These are phyloP conservation scores for Platysternon megacephalum DNA, from an alignment of 2,113 vertebrate species.

Conservation along the genomic window DNA sequence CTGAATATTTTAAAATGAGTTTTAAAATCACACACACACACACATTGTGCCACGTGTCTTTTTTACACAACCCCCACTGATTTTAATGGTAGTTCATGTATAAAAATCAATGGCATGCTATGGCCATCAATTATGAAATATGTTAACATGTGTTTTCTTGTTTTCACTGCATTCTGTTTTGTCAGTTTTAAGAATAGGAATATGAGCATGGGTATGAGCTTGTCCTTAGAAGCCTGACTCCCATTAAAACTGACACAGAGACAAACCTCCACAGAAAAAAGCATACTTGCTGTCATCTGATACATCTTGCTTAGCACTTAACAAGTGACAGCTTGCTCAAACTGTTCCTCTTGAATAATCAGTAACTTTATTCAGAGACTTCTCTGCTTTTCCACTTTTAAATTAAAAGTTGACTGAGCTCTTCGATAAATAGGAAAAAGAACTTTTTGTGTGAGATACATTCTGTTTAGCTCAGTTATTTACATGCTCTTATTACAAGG, in stretches of 20 bases:
- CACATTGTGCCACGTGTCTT: background rate
- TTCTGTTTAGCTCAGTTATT: background rate
- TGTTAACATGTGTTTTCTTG: background rate
- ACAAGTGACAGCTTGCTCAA: background rate
- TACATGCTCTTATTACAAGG: background rate
- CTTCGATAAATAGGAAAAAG: background rate
- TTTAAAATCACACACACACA: rapidly evolving
- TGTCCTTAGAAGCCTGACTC: background rate
- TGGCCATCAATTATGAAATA: background rate
- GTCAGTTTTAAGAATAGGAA: background rate
- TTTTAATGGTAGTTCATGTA: background rate
- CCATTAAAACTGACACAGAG: background rate
- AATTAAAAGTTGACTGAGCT: background rate
- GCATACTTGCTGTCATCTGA: background rate
- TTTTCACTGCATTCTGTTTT: background rate
- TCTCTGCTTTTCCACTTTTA: background rate
- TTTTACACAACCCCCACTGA: rapidly evolving
- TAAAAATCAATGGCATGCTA: background rate
- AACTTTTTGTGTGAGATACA: background rate
- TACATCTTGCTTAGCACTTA: background rate
- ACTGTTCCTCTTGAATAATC: background rate
- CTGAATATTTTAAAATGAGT: background rate
- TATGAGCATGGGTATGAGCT: background rate
- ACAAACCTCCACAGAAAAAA: background rate
- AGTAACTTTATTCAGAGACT: background rate